phyloP scores from a whole-genome alignment of 2,113 vertebrate species.

The Oreochromis spilurus region DNA sequence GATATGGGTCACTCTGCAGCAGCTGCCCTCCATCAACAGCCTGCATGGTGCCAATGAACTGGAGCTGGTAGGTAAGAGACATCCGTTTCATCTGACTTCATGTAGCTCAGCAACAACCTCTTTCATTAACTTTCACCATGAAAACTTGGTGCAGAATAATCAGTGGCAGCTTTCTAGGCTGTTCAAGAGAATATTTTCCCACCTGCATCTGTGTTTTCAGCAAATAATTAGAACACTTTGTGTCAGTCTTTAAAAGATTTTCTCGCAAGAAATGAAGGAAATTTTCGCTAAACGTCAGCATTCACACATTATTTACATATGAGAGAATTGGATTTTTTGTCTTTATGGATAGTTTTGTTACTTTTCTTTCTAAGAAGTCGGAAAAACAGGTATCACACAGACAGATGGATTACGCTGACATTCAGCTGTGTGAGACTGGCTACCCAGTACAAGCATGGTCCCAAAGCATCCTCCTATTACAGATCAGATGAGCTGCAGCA shows the following conservation, averaged over 20 bases:
- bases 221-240: slow-evolving; percentile 38
- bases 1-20: slow-evolving; percentile 27
- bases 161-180: neutral
- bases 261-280: neutral
- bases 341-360: neutral
- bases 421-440: neutral
- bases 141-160: slow-evolving; percentile 36
- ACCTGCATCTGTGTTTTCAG: neutral
- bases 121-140: slow-evolving; percentile 46
- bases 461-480: slow-evolving; percentile 18
- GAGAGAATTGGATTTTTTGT: neutral
- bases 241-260: neutral
- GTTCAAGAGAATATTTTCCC: slow-evolving; percentile 17
- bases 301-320: neutral
- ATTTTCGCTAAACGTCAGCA: neutral
- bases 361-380: neutral
- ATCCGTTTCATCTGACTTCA: slow-evolving; percentile 36
- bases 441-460: neutral
- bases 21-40: slow-evolving; percentile 43
- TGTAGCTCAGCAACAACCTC: slow-evolving; percentile 37
- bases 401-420: neutral
- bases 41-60: slow-evolving; percentile 42
- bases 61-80: slow-evolving; percentile 41
- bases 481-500: slow-evolving; percentile 50
- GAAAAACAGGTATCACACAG: neutral